Evolutionary conservation across 1,140 invertebrate species (phyloP).

Genomic region (Hyposmocoma kahamanoa): DNA sequence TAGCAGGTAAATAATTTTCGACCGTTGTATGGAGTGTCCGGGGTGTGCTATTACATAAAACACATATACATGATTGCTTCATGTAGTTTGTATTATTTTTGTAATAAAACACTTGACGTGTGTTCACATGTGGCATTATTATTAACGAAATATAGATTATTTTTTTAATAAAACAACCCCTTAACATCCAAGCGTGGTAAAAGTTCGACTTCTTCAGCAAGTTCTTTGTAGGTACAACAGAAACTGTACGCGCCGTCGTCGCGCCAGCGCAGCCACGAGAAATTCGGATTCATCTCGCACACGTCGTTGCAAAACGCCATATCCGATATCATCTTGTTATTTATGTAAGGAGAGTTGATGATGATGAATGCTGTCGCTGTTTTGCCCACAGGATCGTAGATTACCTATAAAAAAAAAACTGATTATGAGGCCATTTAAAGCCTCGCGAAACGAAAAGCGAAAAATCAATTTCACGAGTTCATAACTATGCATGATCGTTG

Average conservation of each 20-base stretch:
- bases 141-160: too few species aligned
- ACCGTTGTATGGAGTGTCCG: too few species aligned
- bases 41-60: too few species aligned
- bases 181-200: slow-evolving; percentile 32
- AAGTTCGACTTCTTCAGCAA: slow-evolving; percentile 22
- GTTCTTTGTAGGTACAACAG: slow-evolving; percentile 45
- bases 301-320: slow-evolving; percentile 42
- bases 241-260: slow-evolving; percentile 48
- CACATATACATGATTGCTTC: too few species aligned
- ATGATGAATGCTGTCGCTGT: slow-evolving; percentile 38
- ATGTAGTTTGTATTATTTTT: too few species aligned
- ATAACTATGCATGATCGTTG: too few species aligned
- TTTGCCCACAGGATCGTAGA: slow-evolving; percentile 29
- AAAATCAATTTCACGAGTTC: too few species aligned
- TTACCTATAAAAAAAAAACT: slow-evolving; percentile 41
- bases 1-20: too few species aligned
- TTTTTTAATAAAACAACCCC: slow-evolving; percentile 40
- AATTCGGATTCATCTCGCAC: slow-evolving; percentile 27
- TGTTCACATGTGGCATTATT: too few species aligned
- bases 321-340: slow-evolving; percentile 25
- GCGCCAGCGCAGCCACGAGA: slow-evolving; percentile 44
- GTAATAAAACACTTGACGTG: too few species aligned
- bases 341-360: slow-evolving; percentile 52
- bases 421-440: too few species aligned
- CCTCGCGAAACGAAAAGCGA: too few species aligned